Evolutionary conservation across 2,113 vertebrate species (phyloP).

Genomic region (Pionites leucogaster): DNA sequence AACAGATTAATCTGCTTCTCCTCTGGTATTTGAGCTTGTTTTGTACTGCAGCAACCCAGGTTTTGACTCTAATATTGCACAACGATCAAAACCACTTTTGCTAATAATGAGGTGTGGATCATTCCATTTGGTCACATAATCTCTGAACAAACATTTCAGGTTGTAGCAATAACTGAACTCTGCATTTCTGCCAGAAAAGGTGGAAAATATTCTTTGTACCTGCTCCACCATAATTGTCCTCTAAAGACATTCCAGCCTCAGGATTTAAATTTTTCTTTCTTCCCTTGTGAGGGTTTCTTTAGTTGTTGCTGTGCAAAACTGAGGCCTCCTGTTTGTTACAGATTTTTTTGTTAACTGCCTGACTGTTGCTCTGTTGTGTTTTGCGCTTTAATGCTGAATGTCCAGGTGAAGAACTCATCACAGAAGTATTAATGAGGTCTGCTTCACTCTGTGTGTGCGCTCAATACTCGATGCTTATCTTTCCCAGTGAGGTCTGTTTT

Average conservation of each 20-base stretch:
- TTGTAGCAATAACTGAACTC: not conserved
- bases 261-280: not conserved
- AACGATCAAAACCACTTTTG: not conserved
- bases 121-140: not conserved
- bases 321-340: accelerated
- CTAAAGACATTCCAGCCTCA: not conserved
- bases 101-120: not conserved
- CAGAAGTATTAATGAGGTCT: not conserved
- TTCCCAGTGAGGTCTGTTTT: not conserved
- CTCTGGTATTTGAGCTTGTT: not conserved
- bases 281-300: not conserved
- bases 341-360: not conserved
- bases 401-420: not conserved
- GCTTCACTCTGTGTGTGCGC: not conserved
- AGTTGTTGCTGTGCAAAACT: not conserved
- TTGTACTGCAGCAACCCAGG: not conserved
- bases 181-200: not conserved
- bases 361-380: not conserved
- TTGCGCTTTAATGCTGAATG: not conserved
- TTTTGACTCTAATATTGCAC: not conserved
- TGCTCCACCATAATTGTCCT: not conserved
- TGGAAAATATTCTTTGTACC: not conserved
- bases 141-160: not conserved
- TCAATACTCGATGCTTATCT: not conserved
- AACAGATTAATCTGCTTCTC: not conserved